Evolutionary conservation across 1,140 invertebrate species (phyloP), one percentile per base, ranked within the genome.

Genomic region (Diorhabda carinulata): DNA sequence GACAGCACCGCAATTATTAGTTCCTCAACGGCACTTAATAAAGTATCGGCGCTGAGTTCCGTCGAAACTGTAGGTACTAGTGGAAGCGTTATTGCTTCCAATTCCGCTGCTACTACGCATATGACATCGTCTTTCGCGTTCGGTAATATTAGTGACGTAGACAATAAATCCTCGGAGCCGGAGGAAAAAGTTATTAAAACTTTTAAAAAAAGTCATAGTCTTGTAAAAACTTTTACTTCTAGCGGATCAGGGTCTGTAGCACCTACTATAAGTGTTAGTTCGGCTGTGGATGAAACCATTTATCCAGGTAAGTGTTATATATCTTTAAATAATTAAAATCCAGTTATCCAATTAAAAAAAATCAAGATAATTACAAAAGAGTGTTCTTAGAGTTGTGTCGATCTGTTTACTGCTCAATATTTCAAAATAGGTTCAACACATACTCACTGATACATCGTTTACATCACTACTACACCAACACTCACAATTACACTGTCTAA

Each of bases 191-290:
- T 74, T 65, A 7, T 43, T 56, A 69, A 77, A 77, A 75, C 74
- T 65, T 76, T 79, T 9, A 80, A 79, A 72, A 81, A 81, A 70
- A 74, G 75, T 68, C 79, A 78, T 42, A 79, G 77, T 72, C 71
- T 82, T 57, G 71, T 77, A 40, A 79, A 82, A 71, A 77, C 80
- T 57, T 77, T 75, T 52, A 52, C 47, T 6, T 52, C 47, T 52
- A 67, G 80, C 79, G 57, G 80, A 79, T 52, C 74, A 43, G 76
- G 77, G 40, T 74, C 81, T 5, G 83, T 83, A 61, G 84, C 89
- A 4, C 89, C 89, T n/a, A 83, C 89, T 45, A 91, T 90, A 72
- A 90, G 88, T 80, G 89, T 91, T 43, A 90, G 87, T 80, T 88
- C 88, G 3, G 89, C 87, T 45, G 85, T 86, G 7, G 89, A 89